Percentiles rank a stretch among this genome's conserved stretches.
These are phyloP conservation scores for Artemia sinica DNA, from an alignment of 2,888 invertebrate genomes.

Conservation along the genomic window DNA sequence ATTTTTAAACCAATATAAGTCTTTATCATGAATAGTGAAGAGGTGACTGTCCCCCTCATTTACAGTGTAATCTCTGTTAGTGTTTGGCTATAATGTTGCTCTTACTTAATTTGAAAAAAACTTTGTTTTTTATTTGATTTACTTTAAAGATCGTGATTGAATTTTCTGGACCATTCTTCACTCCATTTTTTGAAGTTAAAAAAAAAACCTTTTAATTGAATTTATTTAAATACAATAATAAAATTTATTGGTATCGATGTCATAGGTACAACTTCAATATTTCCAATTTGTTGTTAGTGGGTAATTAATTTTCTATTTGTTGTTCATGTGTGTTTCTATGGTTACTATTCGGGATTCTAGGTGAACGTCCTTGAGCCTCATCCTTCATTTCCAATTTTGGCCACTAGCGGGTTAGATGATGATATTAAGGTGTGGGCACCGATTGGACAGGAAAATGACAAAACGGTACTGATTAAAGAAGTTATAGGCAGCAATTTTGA, in stretches of 20 bases:
- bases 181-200: not conserved
- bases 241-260: conserved; percentile 10
- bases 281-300: conserved; percentile 24
- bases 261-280: conserved; percentile 12
- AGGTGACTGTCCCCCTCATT: too few relatives aligned
- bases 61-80: too few relatives aligned
- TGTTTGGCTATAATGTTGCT: too few relatives aligned
- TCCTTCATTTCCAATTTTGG: conserved; percentile 65
- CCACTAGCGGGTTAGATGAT: conserved; percentile 76
- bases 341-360: conserved; percentile 34
- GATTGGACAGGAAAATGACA: conserved; percentile 37
- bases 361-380: conserved; percentile 83
- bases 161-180: conserved; percentile 2
- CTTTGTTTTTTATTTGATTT: too few relatives aligned
- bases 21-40: too few relatives aligned
- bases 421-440: conserved; percentile 89
- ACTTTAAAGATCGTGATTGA: too few relatives aligned
- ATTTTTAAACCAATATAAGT: too few relatives aligned
- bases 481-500: conserved; percentile 34
- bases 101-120: too few relatives aligned
- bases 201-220: not conserved
- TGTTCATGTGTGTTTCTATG: not conserved
- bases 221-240: not conserved
- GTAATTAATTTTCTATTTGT: conserved; percentile 6
- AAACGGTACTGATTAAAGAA: conserved; percentile 38